These are phyloP conservation scores for Philonicus albiceps DNA, from an alignment of 2,888 invertebrate species.

Conservation along the genomic window DNA sequence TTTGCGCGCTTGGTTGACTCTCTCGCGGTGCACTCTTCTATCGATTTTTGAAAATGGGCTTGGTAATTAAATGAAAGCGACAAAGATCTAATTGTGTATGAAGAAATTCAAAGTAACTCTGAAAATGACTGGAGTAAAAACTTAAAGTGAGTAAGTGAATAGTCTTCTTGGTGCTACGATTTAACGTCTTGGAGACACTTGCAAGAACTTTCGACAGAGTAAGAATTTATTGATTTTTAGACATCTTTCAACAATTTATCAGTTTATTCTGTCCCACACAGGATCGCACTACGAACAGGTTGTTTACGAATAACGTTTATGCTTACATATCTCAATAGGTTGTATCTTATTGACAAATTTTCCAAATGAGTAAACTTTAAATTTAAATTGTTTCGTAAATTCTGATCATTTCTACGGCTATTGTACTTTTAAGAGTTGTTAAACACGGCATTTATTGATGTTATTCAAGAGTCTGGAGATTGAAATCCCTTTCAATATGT, in stretches of 20 bases:
- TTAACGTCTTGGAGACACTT: background rate
- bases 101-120: background rate
- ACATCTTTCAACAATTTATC: background rate
- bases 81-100: background rate
- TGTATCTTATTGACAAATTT: background rate
- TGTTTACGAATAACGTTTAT: background rate
- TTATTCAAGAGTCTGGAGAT: background rate
- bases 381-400: background rate
- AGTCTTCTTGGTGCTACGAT: background rate
- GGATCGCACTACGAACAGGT: background rate
- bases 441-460: background rate
- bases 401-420: background rate
- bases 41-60: background rate
- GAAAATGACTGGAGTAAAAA: background rate
- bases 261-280: background rate
- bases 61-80: background rate
- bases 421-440: background rate
- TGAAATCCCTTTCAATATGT: background rate
- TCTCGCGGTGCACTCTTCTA: background rate
- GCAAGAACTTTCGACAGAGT: background rate
- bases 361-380: background rate
- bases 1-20: background rate
- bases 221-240: background rate
- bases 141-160: background rate
- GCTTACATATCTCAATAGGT: too few species aligned